Conservation (phyloP, 1,140 invertebrate species). For the Sinonovacula constricta region DNA sequence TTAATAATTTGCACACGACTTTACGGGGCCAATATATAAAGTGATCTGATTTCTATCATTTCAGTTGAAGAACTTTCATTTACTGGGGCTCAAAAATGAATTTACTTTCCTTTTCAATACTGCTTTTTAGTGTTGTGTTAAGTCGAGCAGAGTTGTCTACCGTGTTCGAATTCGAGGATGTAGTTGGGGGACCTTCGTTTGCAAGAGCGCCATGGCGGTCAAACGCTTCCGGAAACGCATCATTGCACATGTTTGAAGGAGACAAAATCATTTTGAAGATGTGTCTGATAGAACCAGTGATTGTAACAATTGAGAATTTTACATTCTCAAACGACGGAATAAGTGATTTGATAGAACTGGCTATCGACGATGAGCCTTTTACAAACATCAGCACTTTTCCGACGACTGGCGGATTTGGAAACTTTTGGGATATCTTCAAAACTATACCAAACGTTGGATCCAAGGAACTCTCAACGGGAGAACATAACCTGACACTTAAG, state of each 20-base stretch:
- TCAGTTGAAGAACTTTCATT: too few relatives aligned
- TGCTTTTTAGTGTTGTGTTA: too few relatives aligned
- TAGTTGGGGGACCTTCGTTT: not conserved
- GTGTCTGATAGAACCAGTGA: not conserved
- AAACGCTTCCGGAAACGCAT: not conserved
- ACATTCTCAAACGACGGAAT: not conserved
- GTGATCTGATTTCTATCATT: too few relatives aligned
- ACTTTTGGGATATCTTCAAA: not conserved
- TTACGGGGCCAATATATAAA: too few relatives aligned
- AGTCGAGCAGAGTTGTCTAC: not conserved
- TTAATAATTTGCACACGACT: too few relatives aligned
- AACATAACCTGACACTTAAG: not conserved
- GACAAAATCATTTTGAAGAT: not conserved
- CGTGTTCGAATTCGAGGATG: not conserved
- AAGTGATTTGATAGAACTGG: not conserved
- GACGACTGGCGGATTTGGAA: not conserved
- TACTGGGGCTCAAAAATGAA: too few relatives aligned
- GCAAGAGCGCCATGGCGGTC: not conserved
- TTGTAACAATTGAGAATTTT: not conserved
- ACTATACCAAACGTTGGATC: not conserved
- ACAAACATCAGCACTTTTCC: not conserved
- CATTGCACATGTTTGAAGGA: not conserved
- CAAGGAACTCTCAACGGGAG: not conserved
- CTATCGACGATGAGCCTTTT: not conserved
- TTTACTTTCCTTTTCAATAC: too few relatives aligned